Base-by-base conservation (phyloP, 2,797 vertebrate species). In the Emys orbicularis region DNA sequence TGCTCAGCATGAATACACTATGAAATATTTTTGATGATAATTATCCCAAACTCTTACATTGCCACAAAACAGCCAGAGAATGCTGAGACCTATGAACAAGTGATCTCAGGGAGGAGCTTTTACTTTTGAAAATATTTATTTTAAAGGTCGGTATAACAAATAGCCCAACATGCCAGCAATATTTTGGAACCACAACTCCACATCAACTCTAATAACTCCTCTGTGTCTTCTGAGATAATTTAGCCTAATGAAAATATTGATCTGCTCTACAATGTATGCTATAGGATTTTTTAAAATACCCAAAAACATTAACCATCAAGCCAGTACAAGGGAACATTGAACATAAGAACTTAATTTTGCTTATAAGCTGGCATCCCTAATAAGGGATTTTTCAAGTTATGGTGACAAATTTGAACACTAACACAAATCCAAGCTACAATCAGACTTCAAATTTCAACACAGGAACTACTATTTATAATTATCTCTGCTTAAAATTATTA, bases 401-500 rank as follows among this genome's bases (percentile, higher is more conserved):
- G 84, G 54, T 76, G 81, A 95, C 5, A 61, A 83, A 94, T 92
- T 81, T 97, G 91, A 90, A 93, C 79, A 85, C 44, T 88, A 87
- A 86, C 49, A 90, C 57, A 6, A 91, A 88, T 86, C 86, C 91
- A 93, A 87, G 84, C 94, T 96, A 90, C 31, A 92, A 76, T 50
- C 89, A 96, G 89, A 29, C 81, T 96, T 97, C 77, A 84, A 93
- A 97, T 83, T 86, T 90, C 47, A 91, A 84, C 65, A 92, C 52
- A 93, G 74, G 91, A 87, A 59, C 44, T 74, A 92, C 83, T 91
- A 57, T 91, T 90, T 94, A 95, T 96, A 96, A 97, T 94, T 90
- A 92, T 90, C 93, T 95, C 37, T 90, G 87, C 74, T 41, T 77
- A 31, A 90, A 86, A 16, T 34, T 87, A 59, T 84, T 93, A 93